Evolutionary conservation across 2,888 invertebrate species (phyloP).

Genomic region (Oligia fasciuncula): DNA sequence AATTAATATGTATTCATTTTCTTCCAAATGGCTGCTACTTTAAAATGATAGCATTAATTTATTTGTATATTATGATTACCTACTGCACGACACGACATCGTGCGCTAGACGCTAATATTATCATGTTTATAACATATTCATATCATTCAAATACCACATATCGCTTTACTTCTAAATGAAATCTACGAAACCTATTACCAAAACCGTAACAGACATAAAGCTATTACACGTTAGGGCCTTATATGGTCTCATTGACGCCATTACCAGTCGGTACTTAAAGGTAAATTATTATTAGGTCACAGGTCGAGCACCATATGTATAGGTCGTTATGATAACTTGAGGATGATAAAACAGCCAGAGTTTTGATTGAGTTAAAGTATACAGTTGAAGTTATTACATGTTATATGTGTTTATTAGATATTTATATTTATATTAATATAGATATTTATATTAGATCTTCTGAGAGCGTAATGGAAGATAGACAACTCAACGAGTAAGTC

Average conservation of each 20-base stretch:
- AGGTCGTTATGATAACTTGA: constrained; percentile 54
- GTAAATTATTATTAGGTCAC: constrained; percentile 69
- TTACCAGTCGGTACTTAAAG: constrained; percentile 55
- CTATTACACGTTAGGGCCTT: constrained; percentile 47
- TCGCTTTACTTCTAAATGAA: constrained; percentile 24
- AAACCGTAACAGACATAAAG: constrained; percentile 59
- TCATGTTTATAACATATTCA: constrained; percentile 15
- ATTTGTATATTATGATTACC: constrained; percentile 21
- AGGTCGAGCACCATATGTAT: constrained; percentile 62
- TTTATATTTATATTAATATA: background rate
- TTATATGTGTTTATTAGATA: constrained; percentile 32
- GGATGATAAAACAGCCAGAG: constrained; percentile 60
- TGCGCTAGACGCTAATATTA: background rate
- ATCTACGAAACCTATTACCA: constrained; percentile 38
- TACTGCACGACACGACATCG: constrained; percentile 37
- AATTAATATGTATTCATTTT: constrained; percentile 40
- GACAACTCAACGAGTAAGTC: background rate
- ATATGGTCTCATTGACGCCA: constrained; percentile 64
- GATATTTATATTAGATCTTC: constrained; percentile 8
- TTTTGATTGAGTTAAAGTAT: constrained; percentile 51
- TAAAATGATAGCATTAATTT: constrained; percentile 33
- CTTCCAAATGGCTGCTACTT: constrained; percentile 46
- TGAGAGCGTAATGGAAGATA: constrained; percentile 3
- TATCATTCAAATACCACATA: constrained; percentile 30
- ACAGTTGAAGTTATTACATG: constrained; percentile 34